Conservation (phyloP, 1,140 invertebrate genomes). For the Drosophila virilis region DNA sequence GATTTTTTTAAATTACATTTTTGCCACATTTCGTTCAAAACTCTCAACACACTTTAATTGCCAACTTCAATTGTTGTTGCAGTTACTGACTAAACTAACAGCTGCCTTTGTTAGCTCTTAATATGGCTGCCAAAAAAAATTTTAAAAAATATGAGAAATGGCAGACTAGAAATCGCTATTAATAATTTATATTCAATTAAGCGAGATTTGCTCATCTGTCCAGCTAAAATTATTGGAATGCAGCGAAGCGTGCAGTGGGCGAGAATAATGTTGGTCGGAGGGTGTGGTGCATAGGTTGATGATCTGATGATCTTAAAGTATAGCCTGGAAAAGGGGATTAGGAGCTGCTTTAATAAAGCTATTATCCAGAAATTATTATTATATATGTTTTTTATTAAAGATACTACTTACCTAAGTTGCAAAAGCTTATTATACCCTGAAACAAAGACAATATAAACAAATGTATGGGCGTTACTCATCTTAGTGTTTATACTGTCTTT, state of each 20-base stretch:
- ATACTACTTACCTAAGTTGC: too few species aligned
- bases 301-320: background rate
- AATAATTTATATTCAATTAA: slow-evolving; percentile 65
- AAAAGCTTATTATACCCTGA: too few species aligned
- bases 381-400: too few species aligned
- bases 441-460: too few species aligned
- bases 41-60: slow-evolving; percentile 66
- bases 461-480: too few species aligned
- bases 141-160: slow-evolving; percentile 23
- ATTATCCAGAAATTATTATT: too few species aligned
- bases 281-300: background rate
- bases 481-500: too few species aligned
- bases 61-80: slow-evolving; percentile 65
- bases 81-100: slow-evolving; percentile 58
- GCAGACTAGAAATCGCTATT: slow-evolving; percentile 51
- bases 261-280: background rate
- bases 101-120: slow-evolving; percentile 43
- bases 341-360: too few species aligned
- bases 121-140: slow-evolving; percentile 45
- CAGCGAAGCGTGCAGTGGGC: slow-evolving; percentile 54
- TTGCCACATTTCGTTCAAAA: slow-evolving; percentile 72
- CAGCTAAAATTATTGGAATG: slow-evolving; percentile 44
- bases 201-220: slow-evolving; percentile 49
- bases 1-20: slow-evolving; percentile 70
- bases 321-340: background rate